A percentile compares a stretch with the other conserved stretches of the same genome.
Evolutionary conservation across 2,888 invertebrate genomes (phyloP).

Genomic region (Noctua comes): DNA sequence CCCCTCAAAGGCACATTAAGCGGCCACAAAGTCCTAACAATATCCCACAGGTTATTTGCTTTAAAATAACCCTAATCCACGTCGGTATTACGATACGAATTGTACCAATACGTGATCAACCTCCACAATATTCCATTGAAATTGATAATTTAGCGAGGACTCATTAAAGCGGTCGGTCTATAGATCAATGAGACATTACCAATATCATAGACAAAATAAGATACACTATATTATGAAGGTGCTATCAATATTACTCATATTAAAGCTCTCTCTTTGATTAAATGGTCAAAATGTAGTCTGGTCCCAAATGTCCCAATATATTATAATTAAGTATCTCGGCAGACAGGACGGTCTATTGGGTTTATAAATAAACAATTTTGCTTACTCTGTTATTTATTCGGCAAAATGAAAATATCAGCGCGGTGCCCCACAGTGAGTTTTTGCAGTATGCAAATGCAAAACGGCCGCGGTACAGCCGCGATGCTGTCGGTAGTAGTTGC

Average conservation of each 20-base stretch:
- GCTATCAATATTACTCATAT: not conserved
- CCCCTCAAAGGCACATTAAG: too few species aligned
- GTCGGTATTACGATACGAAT: too few species aligned
- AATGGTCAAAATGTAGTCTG: not conserved
- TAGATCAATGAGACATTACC: too few species aligned
- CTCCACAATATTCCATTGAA: too few species aligned
- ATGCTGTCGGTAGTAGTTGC: not conserved
- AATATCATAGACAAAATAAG: too few species aligned
- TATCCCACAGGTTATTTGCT: too few species aligned
- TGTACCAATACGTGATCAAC: too few species aligned
- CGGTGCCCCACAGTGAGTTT: not conserved
- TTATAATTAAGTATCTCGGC: not conserved
- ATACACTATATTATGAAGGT: not conserved
- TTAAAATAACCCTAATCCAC: too few species aligned
- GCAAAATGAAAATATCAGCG: not conserved
- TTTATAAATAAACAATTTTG: conserved; percentile 18
- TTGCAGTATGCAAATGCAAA: not conserved
- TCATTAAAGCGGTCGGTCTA: too few species aligned
- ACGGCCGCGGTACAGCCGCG: not conserved
- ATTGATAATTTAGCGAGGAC: too few species aligned
- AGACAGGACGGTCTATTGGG: conserved; percentile 13
- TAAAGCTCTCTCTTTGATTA: conserved; percentile 3
- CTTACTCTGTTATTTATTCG: not conserved
- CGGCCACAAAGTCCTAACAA: too few species aligned
- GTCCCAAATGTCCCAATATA: conserved; percentile 1